Conservation (phyloP, 1,140 invertebrate genomes). For the Drosophila tristis region DNA sequence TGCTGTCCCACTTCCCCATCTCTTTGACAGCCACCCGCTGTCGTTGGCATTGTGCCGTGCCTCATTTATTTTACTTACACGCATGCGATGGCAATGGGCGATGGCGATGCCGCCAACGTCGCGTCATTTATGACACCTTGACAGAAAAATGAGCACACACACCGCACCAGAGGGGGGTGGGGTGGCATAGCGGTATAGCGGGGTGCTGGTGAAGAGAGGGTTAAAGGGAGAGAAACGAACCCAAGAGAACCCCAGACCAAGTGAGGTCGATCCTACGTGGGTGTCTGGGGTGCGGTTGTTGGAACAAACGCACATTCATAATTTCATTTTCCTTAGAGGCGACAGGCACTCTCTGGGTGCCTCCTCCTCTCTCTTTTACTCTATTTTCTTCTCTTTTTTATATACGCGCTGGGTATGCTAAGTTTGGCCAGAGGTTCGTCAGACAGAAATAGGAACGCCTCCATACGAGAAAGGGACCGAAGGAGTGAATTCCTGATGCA, state of each 20-base stretch:
- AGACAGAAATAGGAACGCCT: too few relatives aligned
- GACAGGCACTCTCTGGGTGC: constrained; percentile 29
- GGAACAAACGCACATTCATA: constrained; percentile 76
- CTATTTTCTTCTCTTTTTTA: neutral
- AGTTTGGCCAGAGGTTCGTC: too few relatives aligned
- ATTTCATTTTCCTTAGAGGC: constrained; percentile 73
- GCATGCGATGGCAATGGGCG: constrained; percentile 54
- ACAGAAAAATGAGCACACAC: constrained; percentile 76
- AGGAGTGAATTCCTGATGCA: too few relatives aligned
- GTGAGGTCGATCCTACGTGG: constrained; percentile 37
- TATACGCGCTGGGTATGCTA: too few relatives aligned
- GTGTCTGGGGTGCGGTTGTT: constrained; percentile 75
- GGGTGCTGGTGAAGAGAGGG: constrained; percentile 5
- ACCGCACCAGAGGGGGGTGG: constrained; percentile 2
- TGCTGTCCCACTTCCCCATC: neutral
- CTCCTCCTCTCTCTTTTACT: neutral
- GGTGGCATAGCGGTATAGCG: neutral
- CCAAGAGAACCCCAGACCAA: constrained; percentile 6
- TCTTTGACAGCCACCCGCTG: constrained; percentile 31
- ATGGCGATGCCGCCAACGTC: constrained; percentile 52
- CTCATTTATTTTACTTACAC: constrained; percentile 83
- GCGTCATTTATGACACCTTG: constrained; percentile 81
- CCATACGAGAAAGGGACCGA: too few relatives aligned
- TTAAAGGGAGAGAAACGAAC: neutral
- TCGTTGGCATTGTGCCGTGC: constrained; percentile 65